Evolutionary conservation across 2,888 invertebrate species (phyloP), one percentile per base, ranked within the genome.

Genomic region (Galeopsomyia nigrocyanea): DNA sequence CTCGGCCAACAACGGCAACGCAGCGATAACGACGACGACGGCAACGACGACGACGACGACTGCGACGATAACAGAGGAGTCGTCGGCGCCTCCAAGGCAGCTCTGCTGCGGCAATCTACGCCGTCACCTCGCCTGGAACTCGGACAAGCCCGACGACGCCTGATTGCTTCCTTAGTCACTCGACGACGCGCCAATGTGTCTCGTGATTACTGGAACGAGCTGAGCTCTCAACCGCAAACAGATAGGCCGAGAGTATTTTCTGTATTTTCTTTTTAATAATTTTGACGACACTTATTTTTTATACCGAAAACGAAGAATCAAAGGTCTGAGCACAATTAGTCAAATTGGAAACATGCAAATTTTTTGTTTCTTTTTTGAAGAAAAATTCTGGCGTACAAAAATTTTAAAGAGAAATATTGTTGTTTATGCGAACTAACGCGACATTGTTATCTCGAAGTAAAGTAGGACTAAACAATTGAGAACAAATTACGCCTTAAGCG

Each of bases 1-100:
- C 77, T 73, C 80, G 75, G 81, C 74, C 72, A 77, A 76, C 71
- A 77, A 77, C 71, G 75, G 76, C 60, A 77, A 73, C 67, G 78
- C 79, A 66, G 63, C 61, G 47, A 60, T 16, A 19, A 51, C 63
- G 64, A 64, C 56, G 62, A 68, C 31, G 68, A 73, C 31, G n/a
- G 62, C 39, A 69, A 66, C 14, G 69, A 47, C 53, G 26, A 51
- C 63, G 64, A 64, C 56, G 62, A 68, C 31, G 68, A 73, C 31
- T 21, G 62, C 39, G 69, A 66, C 14, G 69, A 47, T 46, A 14
- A 26, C 56, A 17, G 51, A 39, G 56, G 58, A 55, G 22, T 47
- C 56, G 39, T 61, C 56, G 55, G 67, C 62, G 61, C 57, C 61
- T 67, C 56, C 47, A 16, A 61, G 61, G 70, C 39, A 39, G 13